phyloP scores from a whole-genome alignment of 1,140 invertebrate species.

The Nebria ingens region DNA sequence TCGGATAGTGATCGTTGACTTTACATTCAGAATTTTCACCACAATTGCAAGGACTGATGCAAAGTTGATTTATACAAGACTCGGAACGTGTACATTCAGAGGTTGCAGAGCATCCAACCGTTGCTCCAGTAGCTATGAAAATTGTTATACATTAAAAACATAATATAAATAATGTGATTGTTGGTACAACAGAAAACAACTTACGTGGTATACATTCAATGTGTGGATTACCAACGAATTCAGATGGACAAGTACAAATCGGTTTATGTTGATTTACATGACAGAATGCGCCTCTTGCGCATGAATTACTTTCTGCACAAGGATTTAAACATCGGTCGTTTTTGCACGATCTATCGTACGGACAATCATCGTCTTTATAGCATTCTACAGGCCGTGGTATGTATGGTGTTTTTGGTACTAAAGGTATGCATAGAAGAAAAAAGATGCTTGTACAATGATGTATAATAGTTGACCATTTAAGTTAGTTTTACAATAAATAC shows the following conservation, averaged over 20 bases:
- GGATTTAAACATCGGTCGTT: slow-evolving; percentile 70
- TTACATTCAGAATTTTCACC: slow-evolving; percentile 69
- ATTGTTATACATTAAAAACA: slow-evolving; percentile 18
- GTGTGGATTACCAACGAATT: slow-evolving; percentile 62
- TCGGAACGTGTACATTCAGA: slow-evolving; percentile 67
- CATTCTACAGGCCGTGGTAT: slow-evolving; percentile 50
- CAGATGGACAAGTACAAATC: slow-evolving; percentile 67
- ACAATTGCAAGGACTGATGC: slow-evolving; percentile 75
- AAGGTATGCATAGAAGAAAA: slow-evolving; percentile 15
- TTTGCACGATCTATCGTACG: slow-evolving; percentile 57
- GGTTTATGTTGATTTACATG: slow-evolving; percentile 62
- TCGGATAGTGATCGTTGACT: slow-evolving; percentile 69
- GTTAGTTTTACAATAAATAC: background rate
- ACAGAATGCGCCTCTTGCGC: slow-evolving; percentile 67
- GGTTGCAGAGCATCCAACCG: slow-evolving; percentile 63
- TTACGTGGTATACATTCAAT: slow-evolving; percentile 66
- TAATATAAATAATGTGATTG: background rate
- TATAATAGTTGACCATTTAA: background rate
- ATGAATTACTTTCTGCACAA: slow-evolving; percentile 54
- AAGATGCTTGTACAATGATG: background rate
- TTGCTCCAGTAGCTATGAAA: slow-evolving; percentile 41
- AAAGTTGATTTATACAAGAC: slow-evolving; percentile 67
- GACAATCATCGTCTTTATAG: slow-evolving; percentile 63
- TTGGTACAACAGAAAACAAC: slow-evolving; percentile 28
- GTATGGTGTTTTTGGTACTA: slow-evolving; percentile 40